phyloP scores from a whole-genome alignment of 2,888 invertebrate genomes.

The Phyto melanocephala region DNA sequence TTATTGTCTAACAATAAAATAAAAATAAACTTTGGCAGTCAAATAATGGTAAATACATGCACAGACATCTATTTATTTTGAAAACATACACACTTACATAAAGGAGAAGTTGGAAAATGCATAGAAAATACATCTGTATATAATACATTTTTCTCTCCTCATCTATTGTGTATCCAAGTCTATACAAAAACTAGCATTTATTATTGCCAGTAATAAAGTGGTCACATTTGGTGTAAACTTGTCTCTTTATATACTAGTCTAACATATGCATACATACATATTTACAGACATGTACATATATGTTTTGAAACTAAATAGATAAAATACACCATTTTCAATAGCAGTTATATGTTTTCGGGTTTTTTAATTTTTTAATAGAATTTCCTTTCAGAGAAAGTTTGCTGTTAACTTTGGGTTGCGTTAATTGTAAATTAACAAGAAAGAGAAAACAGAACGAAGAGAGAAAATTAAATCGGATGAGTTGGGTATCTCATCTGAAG shows the following conservation, averaged over 20 bases:
- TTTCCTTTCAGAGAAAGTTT: too few species aligned
- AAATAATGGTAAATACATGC: slow-evolving; percentile 17
- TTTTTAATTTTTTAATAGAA: too few species aligned
- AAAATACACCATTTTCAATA: not conserved
- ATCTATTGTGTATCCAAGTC: not conserved
- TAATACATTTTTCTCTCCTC: not conserved
- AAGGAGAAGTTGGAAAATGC: not conserved
- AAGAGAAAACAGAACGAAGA: too few species aligned
- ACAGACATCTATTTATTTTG: not conserved
- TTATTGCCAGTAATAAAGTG: slow-evolving; percentile 56
- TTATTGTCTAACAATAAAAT: not conserved
- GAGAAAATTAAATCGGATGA: too few species aligned
- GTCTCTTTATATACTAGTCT: slow-evolving; percentile 2
- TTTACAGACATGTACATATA: not conserved
- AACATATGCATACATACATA: not conserved
- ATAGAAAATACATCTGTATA: not conserved
- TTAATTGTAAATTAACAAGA: too few species aligned
- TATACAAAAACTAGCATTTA: slow-evolving; percentile 44
- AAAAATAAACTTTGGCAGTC: slow-evolving; percentile 42
- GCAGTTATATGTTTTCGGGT: not conserved
- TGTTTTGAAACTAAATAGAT: not conserved
- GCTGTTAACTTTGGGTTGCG: too few species aligned
- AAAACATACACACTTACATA: not conserved
- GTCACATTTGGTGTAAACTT: slow-evolving; percentile 51
- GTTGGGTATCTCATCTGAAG: too few species aligned